Evolutionary conservation across 2,797 vertebrate genomes (phyloP), one percentile per base, ranked within the genome.

Genomic region (Mus minutoides): DNA sequence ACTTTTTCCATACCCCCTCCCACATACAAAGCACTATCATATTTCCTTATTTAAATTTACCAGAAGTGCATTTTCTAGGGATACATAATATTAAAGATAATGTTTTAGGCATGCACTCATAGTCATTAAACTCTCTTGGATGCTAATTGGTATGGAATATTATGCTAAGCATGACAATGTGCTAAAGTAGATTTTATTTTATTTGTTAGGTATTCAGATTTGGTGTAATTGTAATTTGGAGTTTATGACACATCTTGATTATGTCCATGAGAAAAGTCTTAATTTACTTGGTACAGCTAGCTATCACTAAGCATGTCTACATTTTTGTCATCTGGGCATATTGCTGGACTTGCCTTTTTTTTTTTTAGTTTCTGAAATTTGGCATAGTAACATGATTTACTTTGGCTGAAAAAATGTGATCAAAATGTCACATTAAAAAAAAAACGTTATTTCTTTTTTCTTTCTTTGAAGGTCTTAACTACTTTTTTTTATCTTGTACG

Each of bases 191-290:
- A 26, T 71, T 49, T 56, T 79, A 60, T 78, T 77, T 34, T 46
- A 52, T 67, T 80, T 34, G 26, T 88, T 67, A 91, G 67, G 21
- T 88, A 3, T 37, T 56, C 76, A 90, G 26, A 85, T 67, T 80
- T 89, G 29, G 29, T 43, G 73, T 90, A 85, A 37, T 79, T 96
- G 1, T 73, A 85, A 60, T 78, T 84, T 49, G 91, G 91, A 13
- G 37, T 49, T 96, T 89, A 52, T 92, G 84, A 87, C 16, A 79
- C 12, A 87, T 78, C 86, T 43, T 96, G 31, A 58, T 76, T 86
- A 67, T 60, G 24, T 46, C 4, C 40, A 78, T 2, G 26, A 73
- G 22, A 64, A 43, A 21, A 31, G 3, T 88, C 77, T 92, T 93
- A 58, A 82, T 95, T 95, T 60, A 87, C 91, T 91, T 46, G 52